Base-by-base conservation (phyloP, 2,888 invertebrate species). In the Crematogaster levior region DNA sequence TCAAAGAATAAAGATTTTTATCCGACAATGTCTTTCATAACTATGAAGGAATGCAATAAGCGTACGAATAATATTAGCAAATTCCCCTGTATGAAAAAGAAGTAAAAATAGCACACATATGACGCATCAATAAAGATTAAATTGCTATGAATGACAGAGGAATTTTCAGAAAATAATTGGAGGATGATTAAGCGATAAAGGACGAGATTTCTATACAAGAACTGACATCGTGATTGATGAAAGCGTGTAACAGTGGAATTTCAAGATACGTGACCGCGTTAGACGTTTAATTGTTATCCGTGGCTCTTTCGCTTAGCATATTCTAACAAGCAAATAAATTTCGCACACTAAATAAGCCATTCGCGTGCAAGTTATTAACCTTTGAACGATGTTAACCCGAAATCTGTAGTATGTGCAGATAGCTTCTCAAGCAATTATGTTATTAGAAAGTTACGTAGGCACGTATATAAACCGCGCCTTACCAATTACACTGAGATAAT, bases 401-500 rank as follows among this genome's bases (percentile, higher is more conserved):
- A 77, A 77, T 66, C 40, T 43, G 34, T 73, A 60, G 46, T 60
- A 46, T 12, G 53, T 9, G 77, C 43, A 6, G 53, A 77, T 43
- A 46, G 68, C 66, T 66, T 18, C n/a, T n/a, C 40, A 34, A 24
- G 77, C 77, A 56, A 77, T 77, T 66, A 77, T 56, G 43, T 66
- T 66, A 56, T 66, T 77, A 77, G 66, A 77, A 77, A 77, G 77
- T 77, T 56, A 53, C 77, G 30, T 27, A 65, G 34, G 43, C 56
- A 43, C 43, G 77, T 77, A 66, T 37, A 34, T 46, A 66, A 66
- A 77, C 77, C 77, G 56, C 77, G 56, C 77, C 77, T 79, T 34
- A 12, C 77, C 56, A 79, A 79, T 77, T 77, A 77, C 21, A 40
- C 21, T 34, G 56, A 40, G 43, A 79, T 79, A 79, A 79, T 79